phyloP scores from a whole-genome alignment of 1,140 invertebrate genomes.

The Scaptomyza montana region DNA sequence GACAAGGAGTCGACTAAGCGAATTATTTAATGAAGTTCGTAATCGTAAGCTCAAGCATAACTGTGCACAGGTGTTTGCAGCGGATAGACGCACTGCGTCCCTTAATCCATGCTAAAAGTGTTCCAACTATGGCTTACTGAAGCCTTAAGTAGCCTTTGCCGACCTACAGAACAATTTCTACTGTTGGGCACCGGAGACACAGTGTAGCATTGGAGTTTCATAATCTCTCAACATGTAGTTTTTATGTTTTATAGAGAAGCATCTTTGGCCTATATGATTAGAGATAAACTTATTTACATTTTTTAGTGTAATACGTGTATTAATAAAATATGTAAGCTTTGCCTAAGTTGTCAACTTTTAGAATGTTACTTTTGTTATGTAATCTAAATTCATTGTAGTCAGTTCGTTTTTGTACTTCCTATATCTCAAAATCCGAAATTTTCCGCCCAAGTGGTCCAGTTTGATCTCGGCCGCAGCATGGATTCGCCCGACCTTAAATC shows the following conservation, averaged over 20 bases:
- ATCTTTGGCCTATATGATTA: neutral
- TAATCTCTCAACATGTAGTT: neutral
- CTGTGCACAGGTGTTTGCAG: no score
- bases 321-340: neutral
- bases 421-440: neutral
- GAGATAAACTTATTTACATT: neutral
- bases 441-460: slow-evolving; percentile 1
- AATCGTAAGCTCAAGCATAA: no score
- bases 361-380: neutral
- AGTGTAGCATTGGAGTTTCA: no score
- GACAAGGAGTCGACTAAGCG: no score
- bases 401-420: neutral
- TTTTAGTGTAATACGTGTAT: no score
- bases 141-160: no score
- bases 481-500: slow-evolving; percentile 42
- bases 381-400: neutral
- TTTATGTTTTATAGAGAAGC: neutral
- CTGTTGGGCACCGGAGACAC: no score
- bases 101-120: no score
- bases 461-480: slow-evolving; percentile 27
- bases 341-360: neutral
- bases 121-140: no score
- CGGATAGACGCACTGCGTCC: no score
- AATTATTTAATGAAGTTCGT: no score
- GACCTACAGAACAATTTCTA: no score